phyloP scores from a whole-genome alignment of 1,140 invertebrate species.

The Drosophila nigromelanica region DNA sequence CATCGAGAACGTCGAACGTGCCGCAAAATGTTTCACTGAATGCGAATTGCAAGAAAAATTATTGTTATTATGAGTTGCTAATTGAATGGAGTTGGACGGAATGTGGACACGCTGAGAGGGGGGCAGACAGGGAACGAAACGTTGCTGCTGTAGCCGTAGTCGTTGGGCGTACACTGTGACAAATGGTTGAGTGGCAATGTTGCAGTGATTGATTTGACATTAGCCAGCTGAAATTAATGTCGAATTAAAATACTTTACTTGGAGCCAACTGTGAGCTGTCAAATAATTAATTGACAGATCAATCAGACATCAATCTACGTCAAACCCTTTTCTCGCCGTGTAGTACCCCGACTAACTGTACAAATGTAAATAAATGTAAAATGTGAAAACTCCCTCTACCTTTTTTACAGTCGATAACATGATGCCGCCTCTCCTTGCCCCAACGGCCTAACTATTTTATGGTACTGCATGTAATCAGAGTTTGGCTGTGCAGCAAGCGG shows the following conservation, averaged over 20 bases:
- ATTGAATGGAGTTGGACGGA: conserved; percentile 73
- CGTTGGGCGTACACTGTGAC: conserved; percentile 34
- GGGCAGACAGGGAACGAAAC: conserved; percentile 19
- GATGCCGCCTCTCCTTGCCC: too few relatives aligned
- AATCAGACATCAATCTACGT: conserved; percentile 29
- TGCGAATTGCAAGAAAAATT: conserved; percentile 77
- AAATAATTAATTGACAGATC: conserved; percentile 23
- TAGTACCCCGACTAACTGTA: conserved; percentile 48
- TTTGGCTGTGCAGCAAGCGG: neutral
- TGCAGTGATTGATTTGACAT: conserved; percentile 38
- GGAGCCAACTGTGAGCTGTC: conserved; percentile 5
- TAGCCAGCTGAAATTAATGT: conserved; percentile 28
- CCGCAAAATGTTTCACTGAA: conserved; percentile 78
- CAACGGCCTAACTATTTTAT: conserved; percentile 24
- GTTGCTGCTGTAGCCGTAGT: conserved; percentile 10
- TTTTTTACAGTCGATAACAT: conserved; percentile 24
- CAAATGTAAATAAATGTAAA: conserved; percentile 74
- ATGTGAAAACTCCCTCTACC: conserved; percentile 58
- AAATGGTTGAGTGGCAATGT: conserved; percentile 18
- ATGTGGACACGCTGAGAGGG: conserved; percentile 23
- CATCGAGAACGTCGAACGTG: conserved; percentile 67
- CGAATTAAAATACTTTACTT: conserved; percentile 24
- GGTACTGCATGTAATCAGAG: conserved; percentile 45
- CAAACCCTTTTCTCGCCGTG: conserved; percentile 54
- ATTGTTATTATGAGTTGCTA: conserved; percentile 82